Percentiles rank a stretch among this genome's conserved stretches.
phyloP scores from a whole-genome alignment of 2,888 invertebrate species.

The Leptothorax acervorum region DNA sequence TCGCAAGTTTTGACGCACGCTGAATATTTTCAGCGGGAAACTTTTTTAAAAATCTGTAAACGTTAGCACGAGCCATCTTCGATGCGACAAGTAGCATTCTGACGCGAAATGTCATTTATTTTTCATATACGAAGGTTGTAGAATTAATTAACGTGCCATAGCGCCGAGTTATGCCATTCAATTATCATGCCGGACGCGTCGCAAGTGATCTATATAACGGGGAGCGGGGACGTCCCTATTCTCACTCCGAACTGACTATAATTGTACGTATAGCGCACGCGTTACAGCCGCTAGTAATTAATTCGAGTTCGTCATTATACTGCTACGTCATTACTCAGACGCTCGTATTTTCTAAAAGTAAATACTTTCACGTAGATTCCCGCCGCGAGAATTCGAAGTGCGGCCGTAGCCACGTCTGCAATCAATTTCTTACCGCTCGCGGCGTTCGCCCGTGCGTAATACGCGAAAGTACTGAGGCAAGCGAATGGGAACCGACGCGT shows the following conservation, averaged over 20 bases:
- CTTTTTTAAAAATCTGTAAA: neutral
- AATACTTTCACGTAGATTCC: neutral
- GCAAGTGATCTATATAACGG: constrained; percentile 56
- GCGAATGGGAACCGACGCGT: constrained; percentile 36
- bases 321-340: neutral
- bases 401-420: neutral
- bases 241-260: constrained; percentile 57
- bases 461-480: constrained; percentile 29
- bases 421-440: neutral
- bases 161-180: constrained; percentile 68
- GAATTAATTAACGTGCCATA: constrained; percentile 67
- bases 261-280: constrained; percentile 48
- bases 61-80: no score
- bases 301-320: constrained; percentile 40
- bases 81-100: constrained; percentile 1
- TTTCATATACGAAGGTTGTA: constrained; percentile 34
- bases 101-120: constrained; percentile 24
- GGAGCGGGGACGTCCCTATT: constrained; percentile 36
- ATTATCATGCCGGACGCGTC: constrained; percentile 71
- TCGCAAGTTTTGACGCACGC: constrained; percentile 5
- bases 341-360: neutral
- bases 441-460: neutral
- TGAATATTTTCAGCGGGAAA: neutral
- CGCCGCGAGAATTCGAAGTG: neutral
- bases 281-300: constrained; percentile 58